Base-by-base conservation (phyloP, 2,797 vertebrate species). In the Thripadectes ignobilis region DNA sequence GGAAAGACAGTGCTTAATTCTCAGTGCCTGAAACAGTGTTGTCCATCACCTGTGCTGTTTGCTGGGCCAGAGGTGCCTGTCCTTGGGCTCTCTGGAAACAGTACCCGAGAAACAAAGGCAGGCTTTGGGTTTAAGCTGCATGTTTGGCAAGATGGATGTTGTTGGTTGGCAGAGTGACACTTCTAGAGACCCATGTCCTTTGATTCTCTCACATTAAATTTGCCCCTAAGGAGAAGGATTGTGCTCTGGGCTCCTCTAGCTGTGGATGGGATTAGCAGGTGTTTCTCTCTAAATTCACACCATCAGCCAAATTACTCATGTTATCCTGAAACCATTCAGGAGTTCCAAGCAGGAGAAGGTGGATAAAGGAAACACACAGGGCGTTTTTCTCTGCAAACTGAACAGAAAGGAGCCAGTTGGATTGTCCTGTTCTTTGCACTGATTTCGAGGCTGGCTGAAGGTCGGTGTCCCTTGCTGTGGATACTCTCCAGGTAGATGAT, bases 121-220 rank as follows among this genome's bases (percentile, higher is more conserved):
- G 36, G 12, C 14, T 73, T 87, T 5, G 65, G 30, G 5, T 27
- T 59, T 27, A 1, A 23, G 19, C 26, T 75, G 19, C 3, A 0
- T 11, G 29, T 22, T 62, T 32, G 48, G 21, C 0, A 10, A 36
- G 63, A 1, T 34, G 84, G 19, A 6, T 52, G 0, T 4, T 27
- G 45, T 24, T 52, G 38, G 12, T 10, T 41, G 38, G 32, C 45
- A 24, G 51, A 54, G 29, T 38, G 32, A n/a, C 0, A 4, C 57
- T 77, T 15, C 23, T 32, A 8, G 41, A 83, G 45, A 20, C 3
- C 0, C 0, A 2, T 12, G 20, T 55, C 29, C 24, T 24, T n/a
- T 32, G 23, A 7, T 46, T 34, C 21, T 20, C 45, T 54, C 18
- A 1, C 1, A 1, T 32, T 24, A 4, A 36, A 36, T 0, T 3